Evolutionary conservation across 2,888 invertebrate species (phyloP).

Genomic region (Lasioglossum vierecki): DNA sequence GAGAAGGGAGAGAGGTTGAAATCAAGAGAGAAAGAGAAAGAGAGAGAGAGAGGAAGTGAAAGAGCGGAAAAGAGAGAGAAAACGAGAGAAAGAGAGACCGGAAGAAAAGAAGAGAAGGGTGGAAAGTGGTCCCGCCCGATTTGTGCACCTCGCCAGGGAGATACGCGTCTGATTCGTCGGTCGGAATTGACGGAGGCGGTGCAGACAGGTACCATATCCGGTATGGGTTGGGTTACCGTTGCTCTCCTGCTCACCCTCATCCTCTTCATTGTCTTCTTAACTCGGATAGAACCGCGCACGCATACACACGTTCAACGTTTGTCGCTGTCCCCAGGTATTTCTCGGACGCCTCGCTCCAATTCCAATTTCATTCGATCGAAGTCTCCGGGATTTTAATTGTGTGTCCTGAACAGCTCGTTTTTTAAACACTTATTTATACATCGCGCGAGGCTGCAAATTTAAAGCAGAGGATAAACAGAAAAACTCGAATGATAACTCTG

Average conservation of each 20-base stretch:
- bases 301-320: not conserved
- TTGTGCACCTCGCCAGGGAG: constrained; percentile 78
- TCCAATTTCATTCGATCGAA: not conserved
- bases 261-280: constrained; percentile 69
- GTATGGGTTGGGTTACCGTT: constrained; percentile 77
- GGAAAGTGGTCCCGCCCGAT: constrained; percentile 77
- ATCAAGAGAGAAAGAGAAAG: not conserved
- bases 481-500: too few relatives aligned
- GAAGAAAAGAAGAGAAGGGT: constrained; percentile 53
- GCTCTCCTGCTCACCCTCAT: constrained; percentile 66
- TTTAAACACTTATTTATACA: too few relatives aligned
- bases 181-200: constrained; percentile 82
- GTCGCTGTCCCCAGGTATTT: constrained; percentile 15
- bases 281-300: constrained; percentile 50
- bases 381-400: not conserved
- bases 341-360: not conserved
- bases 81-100: constrained; percentile 24
- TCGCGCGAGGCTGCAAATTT: too few relatives aligned
- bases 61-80: constrained; percentile 1
- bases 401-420: not conserved
- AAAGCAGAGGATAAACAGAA: too few relatives aligned
- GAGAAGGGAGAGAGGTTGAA: not conserved
- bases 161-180: constrained; percentile 80
- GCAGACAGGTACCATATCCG: constrained; percentile 81
- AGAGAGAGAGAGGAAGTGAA: constrained; percentile 43